Conservation (phyloP, 2,113 vertebrate genomes). For the Oxygymnocypris stewartii region DNA sequence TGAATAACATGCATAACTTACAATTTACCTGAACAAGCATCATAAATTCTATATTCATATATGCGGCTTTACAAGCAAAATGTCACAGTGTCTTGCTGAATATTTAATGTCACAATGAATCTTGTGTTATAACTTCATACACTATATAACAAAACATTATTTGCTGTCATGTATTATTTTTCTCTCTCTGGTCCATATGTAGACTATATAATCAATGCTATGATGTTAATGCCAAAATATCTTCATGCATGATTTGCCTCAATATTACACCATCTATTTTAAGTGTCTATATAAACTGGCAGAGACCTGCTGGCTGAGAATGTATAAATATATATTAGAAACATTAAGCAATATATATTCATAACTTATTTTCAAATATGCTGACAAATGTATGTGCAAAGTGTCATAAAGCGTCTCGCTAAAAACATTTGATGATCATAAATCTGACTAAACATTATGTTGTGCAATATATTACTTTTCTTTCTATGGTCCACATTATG, state of each 20-base stretch:
- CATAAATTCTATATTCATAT: constrained; percentile 3
- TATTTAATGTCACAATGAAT: background rate
- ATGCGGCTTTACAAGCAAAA: background rate
- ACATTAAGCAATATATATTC: background rate
- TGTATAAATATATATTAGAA: no score
- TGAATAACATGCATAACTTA: no score
- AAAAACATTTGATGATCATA: background rate
- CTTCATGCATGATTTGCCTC: no score
- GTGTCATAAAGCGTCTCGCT: background rate
- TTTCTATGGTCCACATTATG: background rate
- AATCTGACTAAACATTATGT: background rate
- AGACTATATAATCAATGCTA: background rate
- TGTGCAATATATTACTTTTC: background rate
- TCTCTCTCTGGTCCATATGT: background rate
- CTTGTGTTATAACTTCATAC: no score
- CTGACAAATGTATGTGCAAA: background rate
- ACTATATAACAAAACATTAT: background rate
- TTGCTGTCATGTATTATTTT: no score
- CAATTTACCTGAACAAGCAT: constrained; percentile 41
- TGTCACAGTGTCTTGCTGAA: background rate
- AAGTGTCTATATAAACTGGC: no score
- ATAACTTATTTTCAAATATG: constrained; percentile 25
- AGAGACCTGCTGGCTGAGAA: no score
- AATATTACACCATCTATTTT: no score
- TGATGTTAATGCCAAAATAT: no score